Evolutionary conservation across 2,888 invertebrate species (phyloP).

Genomic region (Anagyrus pseudococci): DNA sequence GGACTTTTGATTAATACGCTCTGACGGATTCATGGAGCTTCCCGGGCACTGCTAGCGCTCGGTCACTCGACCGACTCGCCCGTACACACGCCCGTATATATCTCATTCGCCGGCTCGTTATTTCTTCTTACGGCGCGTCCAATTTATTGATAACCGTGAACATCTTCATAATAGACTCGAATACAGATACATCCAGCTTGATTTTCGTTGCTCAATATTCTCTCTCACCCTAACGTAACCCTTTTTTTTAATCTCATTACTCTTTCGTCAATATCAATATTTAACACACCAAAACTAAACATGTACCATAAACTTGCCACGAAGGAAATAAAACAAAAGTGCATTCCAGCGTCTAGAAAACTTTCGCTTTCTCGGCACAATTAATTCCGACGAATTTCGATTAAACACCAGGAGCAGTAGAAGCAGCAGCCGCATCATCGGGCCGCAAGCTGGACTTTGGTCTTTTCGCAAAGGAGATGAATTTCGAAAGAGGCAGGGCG

Average conservation of each 20-base stretch:
- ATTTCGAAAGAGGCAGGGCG: slow-evolving; percentile 5
- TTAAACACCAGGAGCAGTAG: background rate
- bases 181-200: too few relatives aligned
- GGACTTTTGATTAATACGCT: slow-evolving; percentile 38
- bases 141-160: slow-evolving; percentile 10
- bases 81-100: slow-evolving; percentile 1
- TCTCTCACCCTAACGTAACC: too few relatives aligned
- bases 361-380: slow-evolving; percentile 12
- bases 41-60: background rate
- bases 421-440: slow-evolving; percentile 8
- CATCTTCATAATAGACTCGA: too few relatives aligned
- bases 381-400: slow-evolving; percentile 13
- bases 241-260: too few relatives aligned
- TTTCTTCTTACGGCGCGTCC: background rate
- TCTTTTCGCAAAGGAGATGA: slow-evolving; percentile 12
- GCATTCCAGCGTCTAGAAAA: slow-evolving; percentile 11
- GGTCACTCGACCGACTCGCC: background rate
- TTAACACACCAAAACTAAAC: too few relatives aligned
- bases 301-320: too few relatives aligned
- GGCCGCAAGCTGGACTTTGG: background rate
- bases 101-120: slow-evolving; percentile 11
- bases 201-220: too few relatives aligned
- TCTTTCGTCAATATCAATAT: too few relatives aligned
- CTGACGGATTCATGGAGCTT: slow-evolving; percentile 26
- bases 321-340: background rate